These are phyloP conservation scores for Semotilus atromaculatus DNA, from an alignment of 2,797 vertebrate genomes.

Conservation along the genomic window DNA sequence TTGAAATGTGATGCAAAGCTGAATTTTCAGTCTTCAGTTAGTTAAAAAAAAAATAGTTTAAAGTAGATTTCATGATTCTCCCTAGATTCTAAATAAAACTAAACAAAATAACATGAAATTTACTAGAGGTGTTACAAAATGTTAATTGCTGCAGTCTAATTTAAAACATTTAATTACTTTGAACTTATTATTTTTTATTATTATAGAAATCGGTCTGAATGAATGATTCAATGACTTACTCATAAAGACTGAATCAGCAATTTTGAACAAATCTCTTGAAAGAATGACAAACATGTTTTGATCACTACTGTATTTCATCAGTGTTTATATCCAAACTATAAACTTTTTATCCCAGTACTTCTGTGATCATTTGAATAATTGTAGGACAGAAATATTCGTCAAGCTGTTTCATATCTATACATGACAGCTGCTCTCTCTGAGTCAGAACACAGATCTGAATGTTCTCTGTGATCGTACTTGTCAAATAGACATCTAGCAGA, in stretches of 20 bases:
- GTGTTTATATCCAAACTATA: neutral
- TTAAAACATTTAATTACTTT: neutral
- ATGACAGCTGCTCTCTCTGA: neutral
- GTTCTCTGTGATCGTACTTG: neutral
- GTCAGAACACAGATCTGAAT: neutral
- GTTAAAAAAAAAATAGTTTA: too few relatives aligned
- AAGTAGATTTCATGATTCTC: neutral
- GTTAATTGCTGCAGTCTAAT: neutral
- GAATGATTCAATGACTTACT: neutral
- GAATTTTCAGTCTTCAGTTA: neutral
- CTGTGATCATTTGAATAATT: neutral
- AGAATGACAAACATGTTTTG: neutral
- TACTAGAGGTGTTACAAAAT: neutral
- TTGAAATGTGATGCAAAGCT: neutral
- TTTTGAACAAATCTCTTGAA: neutral
- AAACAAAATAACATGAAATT: neutral
- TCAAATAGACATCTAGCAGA: neutral
- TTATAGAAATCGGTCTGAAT: neutral
- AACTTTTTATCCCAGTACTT: neutral
- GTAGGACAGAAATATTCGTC: neutral
- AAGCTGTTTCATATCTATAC: neutral
- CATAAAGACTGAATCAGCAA: neutral
- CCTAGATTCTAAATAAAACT: neutral
- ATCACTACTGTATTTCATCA: neutral
- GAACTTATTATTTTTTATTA: neutral